phyloP scores from a whole-genome alignment of 2,888 invertebrate species.

The Clunio marinus region DNA sequence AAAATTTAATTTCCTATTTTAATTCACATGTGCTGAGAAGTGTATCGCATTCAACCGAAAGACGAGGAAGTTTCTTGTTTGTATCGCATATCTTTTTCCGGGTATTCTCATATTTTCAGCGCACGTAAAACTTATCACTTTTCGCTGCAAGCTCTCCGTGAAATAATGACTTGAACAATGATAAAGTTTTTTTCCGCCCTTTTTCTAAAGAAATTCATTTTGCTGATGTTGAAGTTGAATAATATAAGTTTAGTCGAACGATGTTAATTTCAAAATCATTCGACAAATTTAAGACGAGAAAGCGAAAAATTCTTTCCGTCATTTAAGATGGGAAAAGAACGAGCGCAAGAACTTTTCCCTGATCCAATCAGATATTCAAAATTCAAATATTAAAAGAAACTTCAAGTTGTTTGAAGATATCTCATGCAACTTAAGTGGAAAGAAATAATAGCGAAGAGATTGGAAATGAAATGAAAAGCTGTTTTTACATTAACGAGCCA shows the following conservation, averaged over 20 bases:
- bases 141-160: neutral
- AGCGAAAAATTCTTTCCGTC: neutral
- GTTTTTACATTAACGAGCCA: neutral
- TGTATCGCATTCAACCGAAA: conserved; percentile 11
- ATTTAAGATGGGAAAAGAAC: too few species aligned
- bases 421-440: conserved; percentile 9
- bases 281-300: neutral
- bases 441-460: neutral
- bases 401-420: conserved; percentile 14
- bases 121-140: conserved; percentile 21
- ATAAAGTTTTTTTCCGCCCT: conserved; percentile 21
- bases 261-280: conserved; percentile 1
- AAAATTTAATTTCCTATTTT: conserved; percentile 25
- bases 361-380: neutral
- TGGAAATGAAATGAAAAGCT: neutral
- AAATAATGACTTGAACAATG: conserved; percentile 23
- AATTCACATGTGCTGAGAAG: conserved; percentile 21
- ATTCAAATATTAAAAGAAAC: neutral
- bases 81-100: conserved; percentile 26
- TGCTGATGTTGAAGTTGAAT: neutral
- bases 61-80: conserved; percentile 12
- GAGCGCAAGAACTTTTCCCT: too few species aligned
- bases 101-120: neutral
- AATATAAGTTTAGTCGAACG: neutral
- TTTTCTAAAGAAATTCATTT: conserved; percentile 11